Evolutionary conservation across 2,113 vertebrate genomes (phyloP), one percentile per base, ranked within the genome.

Genomic region (Pseudopipra pipra): DNA sequence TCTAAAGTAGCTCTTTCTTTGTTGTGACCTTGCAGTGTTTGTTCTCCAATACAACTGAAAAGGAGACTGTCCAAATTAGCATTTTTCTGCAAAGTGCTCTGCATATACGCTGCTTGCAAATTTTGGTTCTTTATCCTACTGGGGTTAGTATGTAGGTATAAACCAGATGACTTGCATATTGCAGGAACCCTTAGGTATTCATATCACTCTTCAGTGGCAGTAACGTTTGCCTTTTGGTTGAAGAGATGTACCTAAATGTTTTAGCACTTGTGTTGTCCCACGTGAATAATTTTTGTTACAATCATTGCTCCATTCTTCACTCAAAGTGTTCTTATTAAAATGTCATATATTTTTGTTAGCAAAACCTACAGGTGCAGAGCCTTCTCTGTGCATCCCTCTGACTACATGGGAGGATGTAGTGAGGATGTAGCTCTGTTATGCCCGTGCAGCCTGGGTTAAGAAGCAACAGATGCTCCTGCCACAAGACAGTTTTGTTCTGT

Each of bases 361-460:
- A 59, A 83, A 88, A 68, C 11, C 22, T 75, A 4, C 20, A 66
- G 59, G 17, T 65, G 67, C 46, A 49, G 56, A 47, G 56, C 52
- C 17, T 33, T 63, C 31, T 77, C 12, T 43, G 44, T 65, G 67
- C 35, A n/a, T n/a, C 55, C 23, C 24, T 44, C 49, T 33, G 78
- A 58, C n/a, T 43, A 14, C 8, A 0, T 5, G 24, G 51, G 51
- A 52, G 27, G 49, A 51, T 51, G 25, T 27, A 51, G 51, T 16
- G 47, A 54, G 63, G 37, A 24, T 25, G 52, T 37, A 30, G 25
- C 39, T 17, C n/a, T n/a, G 8, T 55, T 61, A 35, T 0, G 0
- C 9, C 24, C 0, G 0, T 49, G 28, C 46, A 15, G 22, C n/a
- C 47, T 46, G 52, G 17, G 8, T 35, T 23, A n/a, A 31, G 44